Base-by-base conservation (phyloP, 2,797 vertebrate genomes). In the Phyllotis vaccarum region DNA sequence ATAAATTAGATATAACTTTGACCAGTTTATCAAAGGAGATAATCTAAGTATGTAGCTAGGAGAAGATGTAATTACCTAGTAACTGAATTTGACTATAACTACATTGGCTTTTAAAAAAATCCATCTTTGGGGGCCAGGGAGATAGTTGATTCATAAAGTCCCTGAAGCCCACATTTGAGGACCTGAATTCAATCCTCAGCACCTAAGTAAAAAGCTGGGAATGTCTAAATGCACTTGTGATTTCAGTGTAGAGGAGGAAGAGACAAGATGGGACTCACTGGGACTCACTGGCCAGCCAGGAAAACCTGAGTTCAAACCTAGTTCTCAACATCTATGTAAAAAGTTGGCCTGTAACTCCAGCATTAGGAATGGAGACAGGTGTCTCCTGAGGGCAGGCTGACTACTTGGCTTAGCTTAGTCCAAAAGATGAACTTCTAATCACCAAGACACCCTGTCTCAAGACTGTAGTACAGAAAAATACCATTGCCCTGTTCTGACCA, bases 11-110 rank as follows among this genome's bases (percentile, higher is more conserved):
- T 52, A 66, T 0, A 76, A 89, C 37, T 76, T 75, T 87, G 31
- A 83, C 74, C 60, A 76, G 91, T 78, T 83, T 91, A 46, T 91
- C 24, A 68, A 34, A 93, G 56, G 60, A 78, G 76, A 66, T 83
- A 87, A 82, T 81, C 37, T 76, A 37, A 13, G 10, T 37, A 12
- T 86, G 52, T 89, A 19, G 40, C 2, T 60, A 79, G 70, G 68
- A 76, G 54, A 40, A 54, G 10, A 80, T 40, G 8, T 81, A 40
- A 40, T 16, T 40, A 40, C 54, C n/a, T 27, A 60, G 6, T 89
- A 62, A 87, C 43, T 87, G n/a, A 81, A n/a, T 86, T 58, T 52
- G 29, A 88, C 22, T 83, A 27, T 54, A 74, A 11, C 86, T 93
- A 17, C 43, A 22, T 54, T 95, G 64, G 27, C 89, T 88, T 95